Evolutionary conservation across 2,888 invertebrate genomes (phyloP).

Genomic region (Xanthia togata): DNA sequence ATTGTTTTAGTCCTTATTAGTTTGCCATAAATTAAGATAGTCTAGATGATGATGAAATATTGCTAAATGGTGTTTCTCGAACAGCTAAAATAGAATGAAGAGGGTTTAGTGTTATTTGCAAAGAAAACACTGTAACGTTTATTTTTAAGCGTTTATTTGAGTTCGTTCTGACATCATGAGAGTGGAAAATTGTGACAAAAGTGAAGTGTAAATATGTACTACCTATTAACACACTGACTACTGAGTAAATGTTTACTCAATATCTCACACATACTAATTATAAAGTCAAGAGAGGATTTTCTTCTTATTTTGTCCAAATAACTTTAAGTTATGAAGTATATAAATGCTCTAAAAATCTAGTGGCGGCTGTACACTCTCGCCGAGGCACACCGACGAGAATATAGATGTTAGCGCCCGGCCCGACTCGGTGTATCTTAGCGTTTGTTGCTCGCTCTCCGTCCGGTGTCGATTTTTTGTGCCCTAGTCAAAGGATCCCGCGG

Average conservation of each 20-base stretch:
- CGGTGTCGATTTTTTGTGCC: no score
- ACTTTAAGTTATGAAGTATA: conserved; percentile 11
- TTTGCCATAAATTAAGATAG: conserved; percentile 1
- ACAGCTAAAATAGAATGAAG: conserved; percentile 34
- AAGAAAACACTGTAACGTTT: conserved; percentile 31
- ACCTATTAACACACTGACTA: conserved; percentile 30
- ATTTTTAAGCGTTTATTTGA: conserved; percentile 44
- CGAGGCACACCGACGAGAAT: no score
- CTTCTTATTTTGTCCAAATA: conserved; percentile 31
- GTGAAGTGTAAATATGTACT: conserved; percentile 41
- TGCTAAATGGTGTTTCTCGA: conserved; percentile 41
- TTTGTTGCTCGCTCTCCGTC: no score
- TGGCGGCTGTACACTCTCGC: no score
- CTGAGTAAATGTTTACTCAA: conserved; percentile 38
- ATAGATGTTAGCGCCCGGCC: no score
- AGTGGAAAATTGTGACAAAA: conserved; percentile 61
- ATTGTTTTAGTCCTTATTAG: conserved; percentile 8
- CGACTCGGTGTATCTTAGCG: no score
- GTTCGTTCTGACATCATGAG: conserved; percentile 40
- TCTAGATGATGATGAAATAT: conserved; percentile 10
- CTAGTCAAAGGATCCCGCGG: no score
- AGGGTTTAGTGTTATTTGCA: conserved; percentile 46
- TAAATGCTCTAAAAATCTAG: neutral
- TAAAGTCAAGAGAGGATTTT: conserved; percentile 25
- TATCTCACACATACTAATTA: conserved; percentile 28